Conservation (phyloP, 2,113 vertebrate genomes). For the Chaetorhynchus papuensis region DNA sequence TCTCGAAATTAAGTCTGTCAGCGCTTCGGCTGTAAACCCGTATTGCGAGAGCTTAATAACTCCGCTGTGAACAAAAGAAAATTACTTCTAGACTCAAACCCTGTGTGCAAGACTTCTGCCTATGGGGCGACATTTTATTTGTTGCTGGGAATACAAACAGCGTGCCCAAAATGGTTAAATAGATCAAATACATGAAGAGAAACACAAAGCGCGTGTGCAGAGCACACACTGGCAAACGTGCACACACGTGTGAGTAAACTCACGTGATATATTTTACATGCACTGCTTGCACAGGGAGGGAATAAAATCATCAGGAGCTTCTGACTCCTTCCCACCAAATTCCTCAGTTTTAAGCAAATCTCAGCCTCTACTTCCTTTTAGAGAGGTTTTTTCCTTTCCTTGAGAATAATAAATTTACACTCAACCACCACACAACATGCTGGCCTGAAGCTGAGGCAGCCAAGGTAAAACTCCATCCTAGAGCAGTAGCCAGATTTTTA, state of each 20-base stretch:
- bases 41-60: constrained; percentile 54
- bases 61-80: constrained; percentile 70
- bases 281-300: background rate
- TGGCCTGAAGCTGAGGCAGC: background rate
- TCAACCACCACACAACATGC: background rate
- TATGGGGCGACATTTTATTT: background rate
- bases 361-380: background rate
- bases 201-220: fast-evolving
- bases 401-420: background rate
- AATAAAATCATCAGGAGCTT: background rate
- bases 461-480: background rate
- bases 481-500: background rate
- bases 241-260: fast-evolving
- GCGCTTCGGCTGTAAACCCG: constrained; percentile 15
- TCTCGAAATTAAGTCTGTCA: constrained; percentile 48
- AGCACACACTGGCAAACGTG: fast-evolving
- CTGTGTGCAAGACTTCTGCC: constrained; percentile 12
- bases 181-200: background rate
- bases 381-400: background rate
- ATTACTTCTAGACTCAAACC: constrained; percentile 63
- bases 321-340: background rate
- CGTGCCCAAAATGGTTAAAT: background rate
- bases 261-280: background rate
- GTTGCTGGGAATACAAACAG: background rate
- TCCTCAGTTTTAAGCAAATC: background rate